Percentiles rank a stretch among this genome's conserved stretches.
Conservation (phyloP, 1,140 invertebrate genomes). For the Dicyema japonicum region DNA sequence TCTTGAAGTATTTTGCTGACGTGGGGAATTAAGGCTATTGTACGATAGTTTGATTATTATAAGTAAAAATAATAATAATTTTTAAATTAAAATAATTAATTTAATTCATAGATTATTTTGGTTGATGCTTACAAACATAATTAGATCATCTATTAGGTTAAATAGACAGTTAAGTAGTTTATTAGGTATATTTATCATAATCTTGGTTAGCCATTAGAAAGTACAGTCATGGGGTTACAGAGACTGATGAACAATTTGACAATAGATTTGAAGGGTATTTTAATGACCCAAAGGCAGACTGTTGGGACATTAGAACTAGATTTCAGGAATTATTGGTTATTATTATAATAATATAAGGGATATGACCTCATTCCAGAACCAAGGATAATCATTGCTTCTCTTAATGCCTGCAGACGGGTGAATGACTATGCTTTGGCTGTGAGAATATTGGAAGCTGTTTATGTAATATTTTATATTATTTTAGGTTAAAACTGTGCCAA, state of each 20-base stretch:
- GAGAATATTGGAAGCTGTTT: conserved; percentile 58
- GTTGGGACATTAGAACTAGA: conserved; percentile 58
- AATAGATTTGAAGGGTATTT: conserved; percentile 47
- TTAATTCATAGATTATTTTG: too few species aligned
- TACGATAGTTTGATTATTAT: too few species aligned
- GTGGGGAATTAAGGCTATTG: too few species aligned
- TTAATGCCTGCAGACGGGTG: conserved; percentile 55
- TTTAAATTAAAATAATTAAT: too few species aligned
- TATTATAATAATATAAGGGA: conserved; percentile 72
- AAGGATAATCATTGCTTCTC: conserved; percentile 50
- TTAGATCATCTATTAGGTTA: too few species aligned
- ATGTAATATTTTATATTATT: conserved; percentile 17
- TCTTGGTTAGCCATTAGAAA: too few species aligned
- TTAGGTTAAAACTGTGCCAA: background rate
- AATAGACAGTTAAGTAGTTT: too few species aligned
- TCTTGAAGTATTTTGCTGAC: too few species aligned
- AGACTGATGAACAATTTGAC: conserved; percentile 35
- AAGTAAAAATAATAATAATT: too few species aligned
- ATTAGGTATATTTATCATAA: too few species aligned
- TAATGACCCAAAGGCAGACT: conserved; percentile 54
- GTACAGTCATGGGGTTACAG: too few species aligned
- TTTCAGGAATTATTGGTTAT: conserved; percentile 11
- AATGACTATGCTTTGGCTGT: conserved; percentile 69
- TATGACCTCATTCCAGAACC: conserved; percentile 76
- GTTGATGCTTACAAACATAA: too few species aligned